These are phyloP conservation scores for Symphodus melops DNA, from an alignment of 2,113 vertebrate genomes.

Conservation along the genomic window DNA sequence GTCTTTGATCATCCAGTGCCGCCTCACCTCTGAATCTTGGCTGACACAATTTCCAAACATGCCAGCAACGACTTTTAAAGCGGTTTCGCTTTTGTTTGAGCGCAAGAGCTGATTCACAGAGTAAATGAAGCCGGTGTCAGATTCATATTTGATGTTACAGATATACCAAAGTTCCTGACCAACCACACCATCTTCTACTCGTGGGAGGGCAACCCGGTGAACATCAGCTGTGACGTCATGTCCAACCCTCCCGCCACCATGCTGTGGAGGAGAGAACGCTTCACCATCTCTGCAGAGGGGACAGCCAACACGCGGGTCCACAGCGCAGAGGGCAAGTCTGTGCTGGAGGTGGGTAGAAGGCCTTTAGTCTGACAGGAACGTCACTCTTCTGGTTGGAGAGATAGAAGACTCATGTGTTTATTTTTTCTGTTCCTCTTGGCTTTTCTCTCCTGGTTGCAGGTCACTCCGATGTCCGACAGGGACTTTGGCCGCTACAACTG, in stretches of 20 bases:
- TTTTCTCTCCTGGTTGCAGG: slow-evolving; percentile 75
- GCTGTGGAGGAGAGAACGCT: slow-evolving; percentile 93
- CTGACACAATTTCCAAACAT: slow-evolving; percentile 17
- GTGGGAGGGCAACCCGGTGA: slow-evolving; percentile 98
- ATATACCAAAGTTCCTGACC: slow-evolving; percentile 94
- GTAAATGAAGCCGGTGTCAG: not conserved
- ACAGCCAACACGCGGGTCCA: slow-evolving; percentile 89
- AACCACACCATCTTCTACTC: slow-evolving; percentile 96
- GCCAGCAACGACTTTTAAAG: not conserved
- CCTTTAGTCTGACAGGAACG: too few relatives aligned
- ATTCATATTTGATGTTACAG: slow-evolving; percentile 71
- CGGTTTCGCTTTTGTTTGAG: slow-evolving; percentile 15
- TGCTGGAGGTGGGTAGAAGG: slow-evolving; percentile 88
- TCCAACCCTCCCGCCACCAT: slow-evolving; percentile 93
- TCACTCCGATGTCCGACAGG: slow-evolving; percentile 94
- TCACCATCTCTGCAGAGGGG: slow-evolving; percentile 89
- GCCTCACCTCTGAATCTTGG: slow-evolving; percentile 51
- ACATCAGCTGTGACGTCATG: slow-evolving; percentile 95
- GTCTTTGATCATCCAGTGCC: slow-evolving; percentile 46
- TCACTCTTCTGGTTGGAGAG: too few relatives aligned
- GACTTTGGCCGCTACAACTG: slow-evolving; percentile 98
- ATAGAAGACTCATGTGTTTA: too few relatives aligned
- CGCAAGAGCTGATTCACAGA: not conserved
- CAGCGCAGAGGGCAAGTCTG: slow-evolving; percentile 86
- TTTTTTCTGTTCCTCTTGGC: not conserved